Base-by-base conservation (phyloP, 2,113 vertebrate species). In the Onychostoma macrolepis region DNA sequence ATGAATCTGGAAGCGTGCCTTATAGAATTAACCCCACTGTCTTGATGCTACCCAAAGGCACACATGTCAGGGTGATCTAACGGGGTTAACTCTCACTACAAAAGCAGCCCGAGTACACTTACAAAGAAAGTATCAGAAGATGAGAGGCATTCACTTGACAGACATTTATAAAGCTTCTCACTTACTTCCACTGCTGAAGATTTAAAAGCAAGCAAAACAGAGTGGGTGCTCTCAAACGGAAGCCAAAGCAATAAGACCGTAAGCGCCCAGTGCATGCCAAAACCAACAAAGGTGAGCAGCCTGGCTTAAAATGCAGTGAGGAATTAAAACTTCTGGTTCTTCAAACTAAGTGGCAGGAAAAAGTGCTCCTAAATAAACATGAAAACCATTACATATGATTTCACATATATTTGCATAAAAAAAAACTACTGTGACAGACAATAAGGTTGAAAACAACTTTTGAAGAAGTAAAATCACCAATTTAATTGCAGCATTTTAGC, bases 41-140 rank as follows among this genome's bases (percentile, higher is more conserved):
- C 19, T 38, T 36, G 67, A 71, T 19, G 19, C 69, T 83, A 45
- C 58, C 48, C 28, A 71, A 65, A 80, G 77, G 24, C 24, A 56
- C 88, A 72, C 88, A 67, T 72, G 53, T 80, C 67, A 56, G 79
- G 74, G n/a, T 43, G 84, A 80, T 67, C 80, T 88, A 75, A 84
- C 45, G 33, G 21, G 63, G 65, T 82, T 77, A 67, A 67, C 15
- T 36, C 50, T 53, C 17, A 41, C 53, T 58, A 38, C 74, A 84
- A 83, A 56, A 41, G 80, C 43, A 24, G n/a, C 21, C 43, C 7
- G 87, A 86, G 24, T 13, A 21, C 21, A 19, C 45, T 65, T 41
- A 53, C 19, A 56, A 76, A 82, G 13, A 26, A 81, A 50, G 67
- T 48, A 50, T 69, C 36, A 83, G 82, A 65, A 82, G 58, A 78